phyloP scores from a whole-genome alignment of 1,140 invertebrate species.

The Ceratitis capitata region DNA sequence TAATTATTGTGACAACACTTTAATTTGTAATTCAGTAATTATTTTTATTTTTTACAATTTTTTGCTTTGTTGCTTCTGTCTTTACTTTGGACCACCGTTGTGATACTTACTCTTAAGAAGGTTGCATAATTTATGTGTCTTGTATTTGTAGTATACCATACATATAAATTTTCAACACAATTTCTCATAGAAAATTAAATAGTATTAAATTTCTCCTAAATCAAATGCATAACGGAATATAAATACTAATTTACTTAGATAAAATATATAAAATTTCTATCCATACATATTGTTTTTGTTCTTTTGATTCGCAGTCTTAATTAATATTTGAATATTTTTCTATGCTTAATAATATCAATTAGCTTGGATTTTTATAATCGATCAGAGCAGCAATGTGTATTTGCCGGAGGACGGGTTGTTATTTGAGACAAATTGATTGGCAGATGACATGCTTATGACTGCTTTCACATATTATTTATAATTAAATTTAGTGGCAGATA shows the following conservation, averaged over 20 bases:
- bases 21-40: background rate
- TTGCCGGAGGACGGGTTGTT: background rate
- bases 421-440: background rate
- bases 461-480: background rate
- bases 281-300: too few species aligned
- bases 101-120: too few species aligned
- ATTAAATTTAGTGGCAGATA: too few species aligned
- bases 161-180: too few species aligned
- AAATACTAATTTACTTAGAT: too few species aligned
- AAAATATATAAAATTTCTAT: too few species aligned
- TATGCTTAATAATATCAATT: background rate
- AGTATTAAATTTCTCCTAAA: too few species aligned
- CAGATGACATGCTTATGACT: background rate
- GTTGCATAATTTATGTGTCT: too few species aligned
- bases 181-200: too few species aligned
- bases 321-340: background rate
- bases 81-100: background rate
- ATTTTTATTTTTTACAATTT: background rate
- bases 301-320: background rate
- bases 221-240: too few species aligned
- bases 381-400: background rate
- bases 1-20: slow-evolving; percentile 24
- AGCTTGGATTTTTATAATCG: background rate
- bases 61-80: background rate
- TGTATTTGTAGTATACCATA: too few species aligned